Percentiles rank a stretch among this genome's conserved stretches.
Evolutionary conservation across 2,113 vertebrate genomes (phyloP).

Genomic region (Mola mola): DNA sequence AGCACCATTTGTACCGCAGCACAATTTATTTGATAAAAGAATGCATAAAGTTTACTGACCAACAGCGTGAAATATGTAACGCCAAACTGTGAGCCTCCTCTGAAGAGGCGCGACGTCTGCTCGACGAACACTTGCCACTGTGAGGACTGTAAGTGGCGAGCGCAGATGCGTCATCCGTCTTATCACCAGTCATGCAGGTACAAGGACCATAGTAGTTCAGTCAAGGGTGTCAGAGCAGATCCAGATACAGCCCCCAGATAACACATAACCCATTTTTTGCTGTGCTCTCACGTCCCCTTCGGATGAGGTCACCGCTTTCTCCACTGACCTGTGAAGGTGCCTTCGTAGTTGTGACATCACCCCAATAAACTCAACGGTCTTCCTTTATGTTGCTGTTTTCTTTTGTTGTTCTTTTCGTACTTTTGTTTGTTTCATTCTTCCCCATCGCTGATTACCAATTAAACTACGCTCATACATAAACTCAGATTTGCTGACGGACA

Average conservation of each 20-base stretch:
- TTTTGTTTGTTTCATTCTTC: constrained; percentile 5
- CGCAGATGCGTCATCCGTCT: constrained; percentile 65
- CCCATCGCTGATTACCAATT: background rate
- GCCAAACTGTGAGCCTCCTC: background rate
- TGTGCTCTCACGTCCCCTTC: constrained; percentile 14
- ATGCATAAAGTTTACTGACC: background rate
- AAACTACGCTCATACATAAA: too few species aligned
- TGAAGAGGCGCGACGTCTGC: background rate
- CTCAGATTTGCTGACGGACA: too few species aligned
- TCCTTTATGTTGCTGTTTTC: background rate
- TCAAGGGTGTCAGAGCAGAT: constrained; percentile 68
- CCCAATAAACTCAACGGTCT: constrained; percentile 28
- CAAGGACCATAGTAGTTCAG: constrained; percentile 58
- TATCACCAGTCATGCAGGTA: constrained; percentile 71
- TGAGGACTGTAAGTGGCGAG: constrained; percentile 39
- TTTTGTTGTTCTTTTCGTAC: background rate
- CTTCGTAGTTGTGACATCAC: constrained; percentile 47
- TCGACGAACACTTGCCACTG: constrained; percentile 52
- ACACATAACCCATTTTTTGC: constrained; percentile 58
- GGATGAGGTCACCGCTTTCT: constrained; percentile 60
- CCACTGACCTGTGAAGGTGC: constrained; percentile 38
- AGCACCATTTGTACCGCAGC: too few species aligned
- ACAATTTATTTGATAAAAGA: too few species aligned
- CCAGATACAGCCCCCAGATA: constrained; percentile 68
- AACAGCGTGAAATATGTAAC: too few species aligned